Evolutionary conservation across 2,113 vertebrate genomes (phyloP).

Genomic region (Gadus chalcogrammus): DNA sequence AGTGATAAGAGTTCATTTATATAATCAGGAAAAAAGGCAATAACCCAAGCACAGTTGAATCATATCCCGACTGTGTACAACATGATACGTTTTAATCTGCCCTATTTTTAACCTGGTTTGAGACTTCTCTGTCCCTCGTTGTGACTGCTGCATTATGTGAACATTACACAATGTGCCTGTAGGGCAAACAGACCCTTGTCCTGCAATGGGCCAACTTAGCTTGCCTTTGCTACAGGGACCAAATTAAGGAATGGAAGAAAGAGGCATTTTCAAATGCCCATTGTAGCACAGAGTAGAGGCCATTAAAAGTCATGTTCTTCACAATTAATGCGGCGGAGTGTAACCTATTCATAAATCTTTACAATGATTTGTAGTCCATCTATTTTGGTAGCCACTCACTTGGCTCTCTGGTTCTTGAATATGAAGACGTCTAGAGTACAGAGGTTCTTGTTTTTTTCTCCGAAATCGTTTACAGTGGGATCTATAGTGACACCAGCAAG

Average conservation of each 20-base stretch:
- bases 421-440: conserved; percentile 48
- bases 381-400: conserved; percentile 36
- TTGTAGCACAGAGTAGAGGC: background rate
- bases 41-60: no score
- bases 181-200: background rate
- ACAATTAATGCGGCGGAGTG: background rate
- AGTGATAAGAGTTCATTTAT: no score
- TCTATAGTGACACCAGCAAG: no score
- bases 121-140: background rate
- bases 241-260: conserved; percentile 1
- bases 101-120: background rate
- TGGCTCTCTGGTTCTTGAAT: conserved; percentile 54
- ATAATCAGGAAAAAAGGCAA: no score
- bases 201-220: conserved; percentile 5
- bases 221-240: conserved; percentile 11
- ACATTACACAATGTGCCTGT: background rate
- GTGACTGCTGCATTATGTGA: no score
- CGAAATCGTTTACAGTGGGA: conserved; percentile 26
- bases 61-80: no score
- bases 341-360: conserved; percentile 28
- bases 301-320: background rate
- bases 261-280: conserved; percentile 3
- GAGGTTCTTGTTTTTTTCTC: conserved; percentile 32
- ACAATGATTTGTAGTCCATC: conserved; percentile 35
- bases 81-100: no score